A percentile compares a stretch with the other conserved stretches of the same genome.
These are phyloP conservation scores for Rhabdornis inornatus DNA, from an alignment of 2,113 vertebrate genomes.

Conservation along the genomic window DNA sequence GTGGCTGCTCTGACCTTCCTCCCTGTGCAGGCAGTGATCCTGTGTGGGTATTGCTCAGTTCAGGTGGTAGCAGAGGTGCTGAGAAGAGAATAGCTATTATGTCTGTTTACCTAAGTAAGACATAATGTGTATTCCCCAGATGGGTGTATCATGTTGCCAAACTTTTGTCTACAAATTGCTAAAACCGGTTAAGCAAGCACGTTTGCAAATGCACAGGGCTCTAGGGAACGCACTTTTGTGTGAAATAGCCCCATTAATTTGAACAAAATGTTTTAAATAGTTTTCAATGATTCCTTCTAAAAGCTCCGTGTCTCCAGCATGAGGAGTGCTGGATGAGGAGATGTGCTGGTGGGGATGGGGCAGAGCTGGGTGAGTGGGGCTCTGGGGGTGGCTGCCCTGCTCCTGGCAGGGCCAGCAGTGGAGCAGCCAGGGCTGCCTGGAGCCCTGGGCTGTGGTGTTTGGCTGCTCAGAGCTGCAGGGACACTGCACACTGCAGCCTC, in stretches of 20 bases:
- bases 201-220: background rate
- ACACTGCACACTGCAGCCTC: too few species aligned
- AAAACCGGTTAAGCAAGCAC: background rate
- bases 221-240: background rate
- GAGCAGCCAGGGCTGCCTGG: fast-evolving
- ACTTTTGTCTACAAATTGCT: constrained; percentile 26
- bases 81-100: background rate
- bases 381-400: fast-evolving
- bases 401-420: background rate
- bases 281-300: background rate
- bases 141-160: background rate
- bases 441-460: fast-evolving
- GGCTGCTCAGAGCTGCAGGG: fast-evolving
- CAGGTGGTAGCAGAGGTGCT: background rate
- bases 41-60: background rate
- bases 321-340: background rate
- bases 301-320: background rate
- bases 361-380: background rate
- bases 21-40: background rate
- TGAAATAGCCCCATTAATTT: constrained; percentile 54
- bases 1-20: background rate
- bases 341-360: background rate
- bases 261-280: constrained; percentile 21
- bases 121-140: background rate
- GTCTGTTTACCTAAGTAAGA: background rate